phyloP scores from a whole-genome alignment of 2,113 vertebrate genomes.

The Columba janthina region DNA sequence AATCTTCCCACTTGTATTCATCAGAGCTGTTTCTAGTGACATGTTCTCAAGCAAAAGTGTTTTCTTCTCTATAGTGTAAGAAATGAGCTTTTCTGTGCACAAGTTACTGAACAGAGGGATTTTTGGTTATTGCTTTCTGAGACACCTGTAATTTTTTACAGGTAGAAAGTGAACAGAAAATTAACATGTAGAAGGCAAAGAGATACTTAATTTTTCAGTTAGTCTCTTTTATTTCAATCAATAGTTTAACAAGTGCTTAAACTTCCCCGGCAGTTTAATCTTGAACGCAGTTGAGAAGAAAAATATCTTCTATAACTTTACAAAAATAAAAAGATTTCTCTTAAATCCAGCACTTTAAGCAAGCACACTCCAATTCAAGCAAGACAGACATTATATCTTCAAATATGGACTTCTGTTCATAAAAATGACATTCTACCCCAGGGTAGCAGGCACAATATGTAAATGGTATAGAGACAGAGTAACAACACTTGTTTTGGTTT shows the following conservation, averaged over 20 bases:
- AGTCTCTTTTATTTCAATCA: conserved; percentile 58
- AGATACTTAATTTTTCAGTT: neutral
- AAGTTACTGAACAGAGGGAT: neutral
- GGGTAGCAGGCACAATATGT: neutral
- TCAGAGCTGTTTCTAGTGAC: neutral
- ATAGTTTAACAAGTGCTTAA: conserved; percentile 58
- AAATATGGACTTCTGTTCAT: neutral
- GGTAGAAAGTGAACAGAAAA: neutral
- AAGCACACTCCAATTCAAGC: neutral
- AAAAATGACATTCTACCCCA: neutral
- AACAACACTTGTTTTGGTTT: neutral
- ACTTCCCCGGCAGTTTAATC: conserved; percentile 54
- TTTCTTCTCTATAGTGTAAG: neutral
- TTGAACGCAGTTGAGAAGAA: conserved; percentile 41
- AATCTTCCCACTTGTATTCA: neutral
- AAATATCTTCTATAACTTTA: conserved; percentile 55
- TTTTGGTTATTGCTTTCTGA: neutral
- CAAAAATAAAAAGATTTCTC: conserved; percentile 52
- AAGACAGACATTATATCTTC: neutral
- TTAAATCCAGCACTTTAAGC: conserved; percentile 27
- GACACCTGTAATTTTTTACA: neutral
- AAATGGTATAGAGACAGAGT: neutral
- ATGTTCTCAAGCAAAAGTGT: neutral
- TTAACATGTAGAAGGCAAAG: neutral
- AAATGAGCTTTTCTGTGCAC: neutral